Percentiles rank a stretch among this genome's conserved stretches.
phyloP scores from a whole-genome alignment of 2,888 invertebrate genomes.

The Fragum sueziense region DNA sequence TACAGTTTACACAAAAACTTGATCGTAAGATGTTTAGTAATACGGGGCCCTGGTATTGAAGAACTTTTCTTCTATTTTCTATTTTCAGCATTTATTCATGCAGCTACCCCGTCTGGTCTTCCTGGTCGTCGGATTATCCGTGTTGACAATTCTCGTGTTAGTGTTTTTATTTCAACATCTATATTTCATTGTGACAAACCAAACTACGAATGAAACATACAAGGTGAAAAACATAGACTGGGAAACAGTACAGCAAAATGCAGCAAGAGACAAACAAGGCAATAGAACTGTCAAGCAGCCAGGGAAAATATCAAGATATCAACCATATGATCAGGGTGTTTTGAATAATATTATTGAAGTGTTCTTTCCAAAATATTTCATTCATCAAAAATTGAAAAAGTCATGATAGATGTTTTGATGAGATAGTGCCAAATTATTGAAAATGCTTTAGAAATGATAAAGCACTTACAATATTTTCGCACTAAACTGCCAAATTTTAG shows the following conservation, averaged over 20 bases:
- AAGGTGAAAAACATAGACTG: conserved; percentile 61
- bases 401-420: neutral
- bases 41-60: no score
- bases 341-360: conserved; percentile 72
- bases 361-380: conserved; percentile 65
- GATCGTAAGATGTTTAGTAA: no score
- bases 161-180: conserved; percentile 76
- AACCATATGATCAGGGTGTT: conserved; percentile 69
- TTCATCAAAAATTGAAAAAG: conserved; percentile 38
- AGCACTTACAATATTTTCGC: no score
- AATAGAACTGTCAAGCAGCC: neutral
- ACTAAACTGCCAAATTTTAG: no score
- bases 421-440: neutral
- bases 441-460: no score
- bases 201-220: conserved; percentile 81
- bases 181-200: conserved; percentile 76
- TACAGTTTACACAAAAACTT: no score
- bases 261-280: neutral
- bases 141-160: conserved; percentile 70
- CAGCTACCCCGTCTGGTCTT: conserved; percentile 78
- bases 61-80: conserved; percentile 23
- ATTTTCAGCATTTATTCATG: conserved; percentile 79
- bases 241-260: neutral
- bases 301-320: neutral
- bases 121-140: conserved; percentile 70